Evolutionary conservation across 2,797 vertebrate species (phyloP), one percentile per base, ranked within the genome.

Genomic region (Phoebastria nigripes): DNA sequence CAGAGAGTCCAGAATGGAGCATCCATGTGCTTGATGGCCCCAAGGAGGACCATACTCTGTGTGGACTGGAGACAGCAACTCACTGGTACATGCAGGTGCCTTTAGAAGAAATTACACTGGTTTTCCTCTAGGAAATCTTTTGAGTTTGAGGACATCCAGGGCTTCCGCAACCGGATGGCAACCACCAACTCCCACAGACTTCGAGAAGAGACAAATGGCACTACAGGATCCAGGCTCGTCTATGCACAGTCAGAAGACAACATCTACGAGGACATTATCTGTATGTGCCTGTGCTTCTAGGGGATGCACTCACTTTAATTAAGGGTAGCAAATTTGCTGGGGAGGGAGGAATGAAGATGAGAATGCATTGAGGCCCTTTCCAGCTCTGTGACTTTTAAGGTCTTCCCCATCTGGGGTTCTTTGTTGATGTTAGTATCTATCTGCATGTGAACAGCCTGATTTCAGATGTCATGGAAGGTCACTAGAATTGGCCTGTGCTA

Each of bases 211-310:
- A 76, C 95, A 47, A 98, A 96, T 31, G 98, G 98, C 96, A 92
- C 94, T n/a, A 80, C 98, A 49, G 95, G 97, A 84, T 97, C 98
- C 1, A 96, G 97, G 89, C 98, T 99, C 22, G 97, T 98, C 98
- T 98, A 98, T 91, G 98, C 99, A 19, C 98, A 99, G 82, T 99
- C 99, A 66, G 98, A 99, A 33, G 99, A 99, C 98, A 99, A 99
- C 96, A 98, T 99, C 97, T 99, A 99, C 37, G 99, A 99, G 96
- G 99, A 99, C 97, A 98, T 99, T 52, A 96, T 99, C 94, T 98
- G 99, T 99, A 98, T 96, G 99, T 99, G 65, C 74, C 86, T 42
- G 58, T 81, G 55, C 84, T 94, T 29, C 82, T 91, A 56, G 52
- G 79, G 85, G 87, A 11, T 42, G 41, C 13, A 2, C 78, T 93